phyloP scores from a whole-genome alignment of 64 coral and sea anemone genomes.

The Montipora efflorescens region DNA sequence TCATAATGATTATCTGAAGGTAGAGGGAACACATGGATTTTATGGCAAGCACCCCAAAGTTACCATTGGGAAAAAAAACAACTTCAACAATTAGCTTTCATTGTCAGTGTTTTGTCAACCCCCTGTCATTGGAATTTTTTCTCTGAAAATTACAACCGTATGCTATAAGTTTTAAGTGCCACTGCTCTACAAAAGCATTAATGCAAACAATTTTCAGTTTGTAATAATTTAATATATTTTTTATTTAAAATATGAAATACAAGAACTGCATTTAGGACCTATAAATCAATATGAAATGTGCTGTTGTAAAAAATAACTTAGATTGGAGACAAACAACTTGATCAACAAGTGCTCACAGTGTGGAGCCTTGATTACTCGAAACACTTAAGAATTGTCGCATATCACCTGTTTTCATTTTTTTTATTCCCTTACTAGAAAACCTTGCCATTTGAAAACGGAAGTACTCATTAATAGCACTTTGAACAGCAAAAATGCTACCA shows the following conservation, averaged over 20 bases:
- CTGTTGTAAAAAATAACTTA: conserved; percentile 46
- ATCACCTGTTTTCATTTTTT: background rate
- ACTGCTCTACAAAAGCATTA: background rate
- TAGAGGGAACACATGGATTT: no score
- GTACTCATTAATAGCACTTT: no score
- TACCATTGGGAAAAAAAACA: no score
- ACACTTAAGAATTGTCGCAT: background rate
- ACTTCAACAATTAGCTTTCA: no score
- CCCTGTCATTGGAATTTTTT: no score
- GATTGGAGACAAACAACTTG: background rate
- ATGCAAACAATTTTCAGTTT: background rate
- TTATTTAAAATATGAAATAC: conserved; percentile 36
- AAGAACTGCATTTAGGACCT: background rate
- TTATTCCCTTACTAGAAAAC: background rate
- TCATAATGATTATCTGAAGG: no score
- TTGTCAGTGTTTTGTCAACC: no score
- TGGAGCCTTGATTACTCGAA: background rate
- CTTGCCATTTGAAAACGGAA: no score
- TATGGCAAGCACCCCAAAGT: no score
- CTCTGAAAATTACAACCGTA: no score
- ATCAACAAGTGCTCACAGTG: conserved; percentile 1
- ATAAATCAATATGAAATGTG: conserved; percentile 19
- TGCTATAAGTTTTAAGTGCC: no score
- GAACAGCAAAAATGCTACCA: no score
- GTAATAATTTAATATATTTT: conserved; percentile 49